These are phyloP conservation scores for Patella ulyssiponensis DNA, from an alignment of 2,888 invertebrate genomes.

Conservation along the genomic window DNA sequence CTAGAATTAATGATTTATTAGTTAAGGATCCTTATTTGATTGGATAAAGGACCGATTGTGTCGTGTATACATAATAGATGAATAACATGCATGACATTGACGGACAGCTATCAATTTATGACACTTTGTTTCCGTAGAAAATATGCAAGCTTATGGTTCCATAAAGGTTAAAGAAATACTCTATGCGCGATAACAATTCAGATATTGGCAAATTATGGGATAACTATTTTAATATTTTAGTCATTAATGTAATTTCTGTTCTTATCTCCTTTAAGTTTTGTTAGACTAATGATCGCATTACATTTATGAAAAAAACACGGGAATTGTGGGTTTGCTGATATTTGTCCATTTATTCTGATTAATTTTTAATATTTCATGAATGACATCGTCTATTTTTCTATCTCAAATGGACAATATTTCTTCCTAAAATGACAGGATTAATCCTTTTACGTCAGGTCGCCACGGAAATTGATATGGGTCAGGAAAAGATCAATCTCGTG, in stretches of 20 bases:
- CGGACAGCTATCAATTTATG: neutral
- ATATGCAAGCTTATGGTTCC: neutral
- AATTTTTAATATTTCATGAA: conserved; percentile 13
- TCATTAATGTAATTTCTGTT: conserved; percentile 10
- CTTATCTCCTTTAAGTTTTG: conserved; percentile 6
- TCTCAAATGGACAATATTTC: conserved; percentile 4
- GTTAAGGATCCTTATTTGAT: too few species aligned
- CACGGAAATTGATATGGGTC: conserved; percentile 11
- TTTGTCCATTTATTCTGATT: conserved; percentile 5
- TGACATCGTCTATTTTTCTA: conserved; percentile 1
- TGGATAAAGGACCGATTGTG: too few species aligned
- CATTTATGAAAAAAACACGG: too few species aligned
- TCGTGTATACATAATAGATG: too few species aligned
- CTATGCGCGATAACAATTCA: neutral
- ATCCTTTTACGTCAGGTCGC: conserved; percentile 12
- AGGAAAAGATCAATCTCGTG: conserved; percentile 7
- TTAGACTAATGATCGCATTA: neutral
- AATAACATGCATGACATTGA: neutral
- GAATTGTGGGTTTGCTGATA: too few species aligned
- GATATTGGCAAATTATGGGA: neutral
- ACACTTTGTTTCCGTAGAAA: too few species aligned
- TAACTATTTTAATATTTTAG: neutral
- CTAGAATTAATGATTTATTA: too few species aligned
- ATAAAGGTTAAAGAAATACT: conserved; percentile 3
- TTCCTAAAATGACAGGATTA: conserved; percentile 5